phyloP scores from a whole-genome alignment of 2,888 invertebrate species.

The Meloe dianella region DNA sequence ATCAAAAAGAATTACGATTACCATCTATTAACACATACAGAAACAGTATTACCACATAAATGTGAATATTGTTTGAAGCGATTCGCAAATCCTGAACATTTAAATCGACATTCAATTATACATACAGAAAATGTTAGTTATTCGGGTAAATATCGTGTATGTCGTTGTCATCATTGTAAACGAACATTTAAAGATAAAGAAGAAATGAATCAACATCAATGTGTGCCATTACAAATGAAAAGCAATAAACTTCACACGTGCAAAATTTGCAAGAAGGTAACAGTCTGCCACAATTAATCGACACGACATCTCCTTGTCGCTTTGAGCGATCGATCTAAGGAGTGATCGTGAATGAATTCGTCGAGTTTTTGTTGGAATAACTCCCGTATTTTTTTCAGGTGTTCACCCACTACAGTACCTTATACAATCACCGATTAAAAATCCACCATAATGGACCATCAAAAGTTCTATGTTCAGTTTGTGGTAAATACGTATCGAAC shows the following conservation, averaged over 20 bases:
- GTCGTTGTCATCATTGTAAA: conserved; percentile 45
- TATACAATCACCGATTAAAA: conserved; percentile 45
- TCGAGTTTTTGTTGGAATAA: too few species aligned
- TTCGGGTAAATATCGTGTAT: conserved; percentile 46
- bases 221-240: conserved; percentile 39
- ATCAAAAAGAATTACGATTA: conserved; percentile 49
- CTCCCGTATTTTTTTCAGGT: background rate
- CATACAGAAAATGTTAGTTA: conserved; percentile 51
- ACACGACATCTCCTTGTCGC: too few species aligned
- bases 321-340: too few species aligned
- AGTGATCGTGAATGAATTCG: too few species aligned
- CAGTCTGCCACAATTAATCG: too few species aligned
- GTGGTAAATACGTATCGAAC: conserved; percentile 47
- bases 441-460: conserved; percentile 35
- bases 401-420: conserved; percentile 44
- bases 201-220: conserved; percentile 40
- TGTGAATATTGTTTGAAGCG: conserved; percentile 47
- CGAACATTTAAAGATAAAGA: conserved; percentile 45
- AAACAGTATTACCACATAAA: conserved; percentile 46
- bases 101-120: conserved; percentile 47
- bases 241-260: conserved; percentile 40
- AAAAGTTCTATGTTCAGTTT: conserved; percentile 47
- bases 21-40: conserved; percentile 47
- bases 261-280: conserved; percentile 46
- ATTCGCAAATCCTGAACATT: conserved; percentile 51